These are phyloP conservation scores for Siniperca chuatsi DNA, from an alignment of 2,113 vertebrate genomes.

Conservation along the genomic window DNA sequence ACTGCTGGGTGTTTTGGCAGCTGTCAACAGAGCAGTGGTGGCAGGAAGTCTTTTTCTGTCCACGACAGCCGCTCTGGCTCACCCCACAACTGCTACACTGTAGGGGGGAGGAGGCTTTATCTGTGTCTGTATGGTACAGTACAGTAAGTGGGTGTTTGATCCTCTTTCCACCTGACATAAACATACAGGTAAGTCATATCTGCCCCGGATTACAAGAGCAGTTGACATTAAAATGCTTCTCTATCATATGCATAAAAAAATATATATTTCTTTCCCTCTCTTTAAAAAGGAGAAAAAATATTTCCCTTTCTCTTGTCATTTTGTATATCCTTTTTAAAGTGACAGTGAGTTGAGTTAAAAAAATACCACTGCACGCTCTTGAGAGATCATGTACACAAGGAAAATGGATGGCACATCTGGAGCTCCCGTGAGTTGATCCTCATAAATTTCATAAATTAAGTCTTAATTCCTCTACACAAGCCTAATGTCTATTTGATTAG, in stretches of 20 bases:
- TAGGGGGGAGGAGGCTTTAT: not conserved
- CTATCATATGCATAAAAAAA: not conserved
- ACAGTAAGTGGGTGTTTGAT: not conserved
- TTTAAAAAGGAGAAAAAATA: not conserved
- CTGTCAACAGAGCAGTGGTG: conserved; percentile 24
- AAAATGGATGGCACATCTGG: no score
- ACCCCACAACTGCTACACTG: not conserved
- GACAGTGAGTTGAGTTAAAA: not conserved
- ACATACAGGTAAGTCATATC: conserved; percentile 12
- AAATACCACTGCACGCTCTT: not conserved
- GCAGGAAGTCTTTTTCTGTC: conserved; percentile 4
- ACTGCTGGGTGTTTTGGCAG: conserved; percentile 21
- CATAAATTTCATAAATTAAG: not conserved
- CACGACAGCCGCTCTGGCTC: not conserved
- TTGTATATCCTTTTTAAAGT: not conserved
- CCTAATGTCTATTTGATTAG: not conserved
- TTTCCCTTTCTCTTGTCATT: no score
- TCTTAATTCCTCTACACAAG: not conserved
- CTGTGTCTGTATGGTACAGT: not conserved
- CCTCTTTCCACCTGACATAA: not conserved
- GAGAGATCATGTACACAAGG: not conserved
- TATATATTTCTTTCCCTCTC: not conserved
- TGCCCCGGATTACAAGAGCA: conserved; percentile 3
- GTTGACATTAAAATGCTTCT: not conserved
- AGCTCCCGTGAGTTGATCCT: not conserved